A percentile compares a stretch with the other conserved stretches of the same genome.
These are phyloP conservation scores for Darevskia mixta DNA, from an alignment of 2,797 vertebrate genomes.

Conservation along the genomic window DNA sequence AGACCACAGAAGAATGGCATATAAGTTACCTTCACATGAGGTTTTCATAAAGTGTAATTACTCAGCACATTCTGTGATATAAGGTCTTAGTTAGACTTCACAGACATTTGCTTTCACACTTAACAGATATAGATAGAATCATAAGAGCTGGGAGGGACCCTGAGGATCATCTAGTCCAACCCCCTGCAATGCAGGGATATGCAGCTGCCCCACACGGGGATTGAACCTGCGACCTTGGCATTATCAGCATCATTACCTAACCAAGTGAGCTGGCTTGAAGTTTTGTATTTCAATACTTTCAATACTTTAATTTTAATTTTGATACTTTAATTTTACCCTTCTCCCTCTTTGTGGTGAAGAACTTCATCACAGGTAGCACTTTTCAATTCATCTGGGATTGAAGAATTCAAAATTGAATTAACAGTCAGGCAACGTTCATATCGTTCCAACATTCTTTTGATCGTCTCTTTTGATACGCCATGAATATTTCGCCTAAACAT, in stretches of 20 bases:
- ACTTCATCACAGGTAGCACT: slow-evolving; percentile 59
- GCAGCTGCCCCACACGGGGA: no score
- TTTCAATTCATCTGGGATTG: slow-evolving; percentile 77
- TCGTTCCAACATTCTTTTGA: slow-evolving; percentile 88
- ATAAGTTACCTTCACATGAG: no score
- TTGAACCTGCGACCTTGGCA: no score
- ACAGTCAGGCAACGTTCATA: slow-evolving; percentile 90
- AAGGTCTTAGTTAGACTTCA: background rate
- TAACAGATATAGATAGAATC: background rate
- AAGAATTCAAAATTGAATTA: slow-evolving; percentile 87
- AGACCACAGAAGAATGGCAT: background rate
- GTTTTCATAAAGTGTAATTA: background rate
- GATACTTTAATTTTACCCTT: slow-evolving; percentile 78
- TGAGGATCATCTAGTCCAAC: no score
- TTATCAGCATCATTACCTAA: no score
- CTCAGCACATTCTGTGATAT: background rate
- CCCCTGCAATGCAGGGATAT: no score
- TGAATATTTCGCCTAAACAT: slow-evolving; percentile 88
- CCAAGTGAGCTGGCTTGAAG: no score
- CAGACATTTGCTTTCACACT: background rate
- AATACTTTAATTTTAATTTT: slow-evolving; percentile 22
- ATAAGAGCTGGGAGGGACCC: no score
- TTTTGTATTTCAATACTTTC: no score
- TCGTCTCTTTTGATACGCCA: slow-evolving; percentile 90
- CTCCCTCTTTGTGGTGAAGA: slow-evolving; percentile 60